Percentiles rank a stretch among this genome's conserved stretches.
Evolutionary conservation across 2,113 vertebrate genomes (phyloP).

Genomic region (Phalacrocorax aristotelis): DNA sequence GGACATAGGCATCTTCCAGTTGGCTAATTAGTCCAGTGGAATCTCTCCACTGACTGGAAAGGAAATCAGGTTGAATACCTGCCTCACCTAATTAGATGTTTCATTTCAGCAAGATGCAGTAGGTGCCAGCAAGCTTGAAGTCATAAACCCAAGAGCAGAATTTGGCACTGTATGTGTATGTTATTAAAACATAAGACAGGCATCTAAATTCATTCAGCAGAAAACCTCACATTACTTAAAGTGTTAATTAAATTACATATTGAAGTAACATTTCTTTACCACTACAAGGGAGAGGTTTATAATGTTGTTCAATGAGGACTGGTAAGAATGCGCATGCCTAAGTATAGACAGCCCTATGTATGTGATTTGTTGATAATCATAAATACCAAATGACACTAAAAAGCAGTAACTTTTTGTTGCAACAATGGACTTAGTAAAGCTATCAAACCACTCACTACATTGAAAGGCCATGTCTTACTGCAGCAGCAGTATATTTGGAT

Average conservation of each 20-base stretch:
- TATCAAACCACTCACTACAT: neutral
- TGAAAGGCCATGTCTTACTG: neutral
- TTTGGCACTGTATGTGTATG: neutral
- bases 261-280: neutral
- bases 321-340: neutral
- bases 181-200: neutral
- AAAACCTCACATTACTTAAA: conserved; percentile 12
- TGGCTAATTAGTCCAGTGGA: neutral
- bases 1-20: neutral
- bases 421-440: neutral
- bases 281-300: neutral
- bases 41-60: neutral
- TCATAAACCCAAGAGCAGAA: neutral
- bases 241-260: neutral
- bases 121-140: neutral
- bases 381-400: neutral
- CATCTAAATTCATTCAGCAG: neutral
- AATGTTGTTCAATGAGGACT: neutral
- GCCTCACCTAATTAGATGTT: neutral
- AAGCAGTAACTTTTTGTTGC: neutral
- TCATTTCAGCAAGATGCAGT: neutral
- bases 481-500: neutral
- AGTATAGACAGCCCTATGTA: neutral
- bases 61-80: neutral
- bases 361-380: neutral